Base-by-base conservation (phyloP, 2,888 invertebrate genomes). In the Eristalis pertinax region DNA sequence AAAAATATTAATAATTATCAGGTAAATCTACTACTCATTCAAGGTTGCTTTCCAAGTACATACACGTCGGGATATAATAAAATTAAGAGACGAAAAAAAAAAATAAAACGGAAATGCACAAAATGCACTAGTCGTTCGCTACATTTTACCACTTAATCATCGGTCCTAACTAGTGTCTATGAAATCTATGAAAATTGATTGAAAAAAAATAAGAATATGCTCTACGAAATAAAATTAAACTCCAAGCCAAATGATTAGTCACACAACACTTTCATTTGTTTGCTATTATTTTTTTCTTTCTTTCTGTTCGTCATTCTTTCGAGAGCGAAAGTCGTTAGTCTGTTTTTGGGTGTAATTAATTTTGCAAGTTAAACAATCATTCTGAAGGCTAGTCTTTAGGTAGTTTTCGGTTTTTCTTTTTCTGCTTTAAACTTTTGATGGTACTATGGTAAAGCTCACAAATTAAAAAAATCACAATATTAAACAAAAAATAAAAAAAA, bases 201-300 rank as follows among this genome's bases (percentile, higher is more conserved):
- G 63, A 67, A 62, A 65, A 58, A 26, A 62, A 24, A 67, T 50
- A 76, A 68, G 10, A 32, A 32, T 65, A 80, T 77, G 76, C 50
- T 75, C 83, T 85, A 85, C 77, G 32, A 70, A 56, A 58, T 56
- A 77, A 81, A 85, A 70, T 43, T 68, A 79, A 72, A 60, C 41
- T 86, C 84, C 89, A 89, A 88, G 88, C 89, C 84, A 89, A 88
- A 86, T 87, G 84, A 89, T 89, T 89, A 89, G 89, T 89, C 88
- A 89, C 89, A 89, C 88, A 89, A 89, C 82, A 89, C 80, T 84
- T 75, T 85, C 85, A 85, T 78, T 88, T 79, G 87, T 83, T 83
- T 63, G n/a, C n/a, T 60, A 3, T 32, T 10, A 41, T 62, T 5
- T 67, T 22, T 67, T 19, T 60, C 19, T 38, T n/a, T 69, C 13